Evolutionary conservation across 2,113 vertebrate genomes (phyloP), one percentile per base, ranked within the genome.

Genomic region (Eretmochelys imbricata): DNA sequence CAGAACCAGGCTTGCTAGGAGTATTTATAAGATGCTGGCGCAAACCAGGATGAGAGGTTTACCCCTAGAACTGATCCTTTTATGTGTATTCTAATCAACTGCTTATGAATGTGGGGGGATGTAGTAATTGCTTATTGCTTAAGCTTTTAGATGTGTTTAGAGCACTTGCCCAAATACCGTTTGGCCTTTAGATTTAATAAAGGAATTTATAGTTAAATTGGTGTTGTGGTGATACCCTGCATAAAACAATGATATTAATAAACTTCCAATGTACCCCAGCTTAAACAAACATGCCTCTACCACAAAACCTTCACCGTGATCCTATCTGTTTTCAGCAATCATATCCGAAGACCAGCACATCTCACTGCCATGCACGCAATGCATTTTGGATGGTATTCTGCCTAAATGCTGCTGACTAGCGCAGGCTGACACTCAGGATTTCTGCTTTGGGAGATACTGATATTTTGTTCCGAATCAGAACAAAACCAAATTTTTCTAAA

Each of bases 271-370:
- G 4, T 38, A 69, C 17, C 24, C 27, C 91, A 87, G 85, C 0
- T 1, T 31, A 85, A 83, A 55, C 69, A 93, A 91, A 48, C 16
- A 38, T 0, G 0, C 59, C 85, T 62, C 79, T 75, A 6, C 7
- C 42, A 80, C 51, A 89, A 83, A 93, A 92, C 65, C 80, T n/a
- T 76, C 87, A 0, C 0, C 0, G 54, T 87, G 90, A 93, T 51
- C 80, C 51, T 25, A 1, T 20, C 42, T 25, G 14, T 7, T 85
- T 31, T 90, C 42, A 12, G 14, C 10, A 85, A 24, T 90, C 31
- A 10, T 85, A 10, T 82, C 91, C 93, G 59, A 31, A 91, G 86
- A 85, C 17, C 80, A 49, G 20, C 69, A 83, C n/a, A 88, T 93
- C 84, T 51, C 82, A 84, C 87, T 76, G 1, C 59, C 55, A 87